These are phyloP conservation scores for Asobara japonica DNA, from an alignment of 1,140 invertebrate genomes.

Conservation along the genomic window DNA sequence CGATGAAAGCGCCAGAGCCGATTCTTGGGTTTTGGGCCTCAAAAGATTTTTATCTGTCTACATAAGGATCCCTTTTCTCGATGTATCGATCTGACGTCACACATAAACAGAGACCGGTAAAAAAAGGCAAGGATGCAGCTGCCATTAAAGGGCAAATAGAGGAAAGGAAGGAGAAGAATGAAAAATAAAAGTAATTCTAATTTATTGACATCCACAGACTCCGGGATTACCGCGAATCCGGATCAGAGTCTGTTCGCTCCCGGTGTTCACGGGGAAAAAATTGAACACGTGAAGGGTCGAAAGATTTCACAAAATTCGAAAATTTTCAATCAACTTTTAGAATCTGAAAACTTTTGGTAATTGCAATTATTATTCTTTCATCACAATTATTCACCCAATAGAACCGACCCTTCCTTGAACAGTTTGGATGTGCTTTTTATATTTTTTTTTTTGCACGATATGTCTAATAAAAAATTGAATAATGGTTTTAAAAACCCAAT, in stretches of 20 bases:
- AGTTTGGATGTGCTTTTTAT: too few relatives aligned
- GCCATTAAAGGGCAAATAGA: slow-evolving; percentile 24
- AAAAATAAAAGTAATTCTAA: slow-evolving; percentile 31
- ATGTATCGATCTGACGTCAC: slow-evolving; percentile 14
- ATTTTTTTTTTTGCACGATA: too few relatives aligned
- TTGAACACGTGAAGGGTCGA: background rate
- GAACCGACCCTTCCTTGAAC: too few relatives aligned
- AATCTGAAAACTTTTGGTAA: too few relatives aligned
- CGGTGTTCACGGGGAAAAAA: slow-evolving; percentile 16
- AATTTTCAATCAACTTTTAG: too few relatives aligned
- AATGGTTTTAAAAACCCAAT: too few relatives aligned
- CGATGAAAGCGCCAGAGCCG: background rate
- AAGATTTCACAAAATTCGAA: too few relatives aligned
- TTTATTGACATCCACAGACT: slow-evolving; percentile 27
- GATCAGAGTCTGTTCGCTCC: slow-evolving; percentile 23
- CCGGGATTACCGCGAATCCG: slow-evolving; percentile 28
- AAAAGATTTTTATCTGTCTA: slow-evolving; percentile 8
- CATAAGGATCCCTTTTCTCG: background rate
- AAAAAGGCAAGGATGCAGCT: slow-evolving; percentile 10
- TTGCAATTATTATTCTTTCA: too few relatives aligned
- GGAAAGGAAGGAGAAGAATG: slow-evolving; percentile 3
- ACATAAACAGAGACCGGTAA: background rate
- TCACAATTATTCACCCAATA: too few relatives aligned
- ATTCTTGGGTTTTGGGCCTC: background rate
- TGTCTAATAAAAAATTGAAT: too few relatives aligned